Base-by-base conservation (phyloP, 1,140 invertebrate genomes). In the Aphidius ervi region DNA sequence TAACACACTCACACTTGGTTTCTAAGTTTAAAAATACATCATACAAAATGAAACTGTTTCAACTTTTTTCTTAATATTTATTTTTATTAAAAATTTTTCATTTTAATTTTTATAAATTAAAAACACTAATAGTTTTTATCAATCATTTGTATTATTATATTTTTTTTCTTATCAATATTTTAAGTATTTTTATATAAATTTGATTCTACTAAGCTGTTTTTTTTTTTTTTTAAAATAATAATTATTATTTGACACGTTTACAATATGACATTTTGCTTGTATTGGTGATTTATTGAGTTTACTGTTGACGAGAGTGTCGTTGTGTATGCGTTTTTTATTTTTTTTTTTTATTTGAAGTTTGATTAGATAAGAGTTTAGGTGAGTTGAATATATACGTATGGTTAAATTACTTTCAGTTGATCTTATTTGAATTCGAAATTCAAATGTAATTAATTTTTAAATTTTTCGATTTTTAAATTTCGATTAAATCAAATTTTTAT, bases 301-400 rank as follows among this genome's bases (percentile, higher is more conserved):
- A 31, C 4, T 31, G 2, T 2, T 31, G 23, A 31, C 23, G 4
- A 31, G 23, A 3, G 4, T 31, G 4, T 31, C 4, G 70, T 62
- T 67, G 56, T 63, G 37, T 39, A 60, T 68, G 63, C 66, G 67
- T 70, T 69, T 71, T 31, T 42, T 53, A 49, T 49, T 49, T 49
- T n/a, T 49, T 48, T 57, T 73, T 59, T 66, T 67, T 64, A 31
- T 31, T 31, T 31, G 1, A 31, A 31, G 23, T 31, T 2, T 31
- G 23, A 31, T 31, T 31, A 31, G 23, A 31, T 31, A 31, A 31
- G 23, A 31, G 23, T 31, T 31, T 31, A 16, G 16, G 23, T 31
- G 23, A 3, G 4, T 31, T 31, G 23, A 31, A 31, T 31, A 31
- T 31, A 4, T 31, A 31, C 23, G 23, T 31, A 31, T 16, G 16